These are phyloP conservation scores for Athripsodes cinereus DNA, from an alignment of 2,888 invertebrate species.

Conservation along the genomic window DNA sequence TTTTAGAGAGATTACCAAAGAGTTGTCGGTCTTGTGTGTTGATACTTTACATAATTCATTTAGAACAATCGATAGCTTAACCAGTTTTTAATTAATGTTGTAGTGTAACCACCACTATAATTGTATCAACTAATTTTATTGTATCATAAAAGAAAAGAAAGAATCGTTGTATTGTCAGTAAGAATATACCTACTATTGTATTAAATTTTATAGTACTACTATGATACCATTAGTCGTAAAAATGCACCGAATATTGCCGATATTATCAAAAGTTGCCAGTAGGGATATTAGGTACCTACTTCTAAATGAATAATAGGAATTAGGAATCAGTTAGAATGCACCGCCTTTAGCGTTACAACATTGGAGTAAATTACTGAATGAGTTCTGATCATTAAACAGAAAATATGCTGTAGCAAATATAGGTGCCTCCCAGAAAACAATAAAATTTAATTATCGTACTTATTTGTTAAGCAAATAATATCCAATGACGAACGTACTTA, in stretches of 20 bases:
- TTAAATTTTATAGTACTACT: neutral
- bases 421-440: too few species aligned
- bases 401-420: too few species aligned
- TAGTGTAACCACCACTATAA: slow-evolving; percentile 9
- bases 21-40: neutral
- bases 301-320: too few species aligned
- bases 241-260: neutral
- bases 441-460: too few species aligned
- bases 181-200: neutral
- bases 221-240: neutral
- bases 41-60: slow-evolving; percentile 9
- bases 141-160: slow-evolving; percentile 4
- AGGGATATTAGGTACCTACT: too few species aligned
- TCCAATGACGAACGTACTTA: too few species aligned
- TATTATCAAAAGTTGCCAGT: neutral
- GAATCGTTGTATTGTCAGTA: slow-evolving; percentile 2
- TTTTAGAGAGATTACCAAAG: neutral
- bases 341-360: neutral
- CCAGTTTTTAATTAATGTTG: slow-evolving; percentile 25
- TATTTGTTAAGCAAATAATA: too few species aligned
- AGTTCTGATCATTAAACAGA: neutral
- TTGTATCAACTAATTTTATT: slow-evolving; percentile 7
- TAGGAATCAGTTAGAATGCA: too few species aligned
- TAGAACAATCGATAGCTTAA: slow-evolving; percentile 22
- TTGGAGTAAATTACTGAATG: neutral